phyloP scores from a whole-genome alignment of 23 tunicate genomes.

The Clavelina lepadiformis region DNA sequence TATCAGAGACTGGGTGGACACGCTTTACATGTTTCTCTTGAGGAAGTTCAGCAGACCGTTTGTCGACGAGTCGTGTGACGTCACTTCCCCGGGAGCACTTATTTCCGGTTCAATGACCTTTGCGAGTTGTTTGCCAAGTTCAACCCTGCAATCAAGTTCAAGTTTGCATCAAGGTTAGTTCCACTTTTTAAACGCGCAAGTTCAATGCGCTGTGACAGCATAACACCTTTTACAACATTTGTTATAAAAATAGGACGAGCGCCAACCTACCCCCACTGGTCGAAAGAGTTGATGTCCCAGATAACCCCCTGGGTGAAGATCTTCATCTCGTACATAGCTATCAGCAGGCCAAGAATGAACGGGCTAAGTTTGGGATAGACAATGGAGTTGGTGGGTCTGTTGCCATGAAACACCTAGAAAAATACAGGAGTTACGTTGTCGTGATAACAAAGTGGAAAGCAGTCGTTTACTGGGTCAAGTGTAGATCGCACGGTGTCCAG shows the following conservation, averaged over 20 bases:
- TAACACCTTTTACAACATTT: neutral
- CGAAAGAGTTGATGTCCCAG: conserved; percentile 98
- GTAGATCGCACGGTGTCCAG: neutral
- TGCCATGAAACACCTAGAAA: conserved; percentile 80
- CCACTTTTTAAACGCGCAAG: neutral
- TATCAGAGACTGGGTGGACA: too few species aligned
- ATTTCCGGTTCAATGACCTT: conserved; percentile 95
- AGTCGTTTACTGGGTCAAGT: neutral
- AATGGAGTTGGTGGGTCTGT: conserved; percentile 95
- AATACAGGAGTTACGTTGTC: neutral
- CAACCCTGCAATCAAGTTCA: conserved; percentile 74
- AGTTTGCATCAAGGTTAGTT: too few species aligned
- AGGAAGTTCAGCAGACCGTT: conserved; percentile 79
- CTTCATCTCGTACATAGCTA: conserved; percentile 95
- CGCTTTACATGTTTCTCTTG: conserved; percentile 36
- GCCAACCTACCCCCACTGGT: conserved; percentile 93
- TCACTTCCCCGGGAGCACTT: conserved; percentile 27
- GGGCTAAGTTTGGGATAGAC: conserved; percentile 88
- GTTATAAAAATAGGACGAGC: neutral
- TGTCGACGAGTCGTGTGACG: conserved; percentile 86
- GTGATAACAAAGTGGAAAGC: neutral
- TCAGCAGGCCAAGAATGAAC: conserved; percentile 77
- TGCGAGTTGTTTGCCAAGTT: conserved; percentile 97
- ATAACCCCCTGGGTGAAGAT: conserved; percentile 97
- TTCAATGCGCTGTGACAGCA: neutral